phyloP scores from a whole-genome alignment of 2,797 vertebrate species.

The Typhlichthys subterraneus region DNA sequence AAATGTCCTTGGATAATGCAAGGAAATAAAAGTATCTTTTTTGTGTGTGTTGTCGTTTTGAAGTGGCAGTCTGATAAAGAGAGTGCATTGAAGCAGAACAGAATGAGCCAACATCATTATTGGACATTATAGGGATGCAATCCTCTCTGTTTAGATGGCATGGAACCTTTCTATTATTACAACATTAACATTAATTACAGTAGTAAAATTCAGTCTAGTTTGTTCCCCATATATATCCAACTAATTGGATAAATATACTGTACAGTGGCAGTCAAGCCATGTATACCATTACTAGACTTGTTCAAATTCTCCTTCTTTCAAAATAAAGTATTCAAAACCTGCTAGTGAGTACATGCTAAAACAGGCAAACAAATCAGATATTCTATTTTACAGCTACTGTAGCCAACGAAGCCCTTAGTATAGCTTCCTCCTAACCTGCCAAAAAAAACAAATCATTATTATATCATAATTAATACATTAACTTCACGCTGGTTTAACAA shows the following conservation, averaged over 20 bases:
- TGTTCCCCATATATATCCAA: no score
- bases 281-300: no score
- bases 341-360: neutral
- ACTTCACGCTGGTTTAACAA: no score
- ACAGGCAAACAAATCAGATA: no score
- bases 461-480: no score
- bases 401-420: no score
- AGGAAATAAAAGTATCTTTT: neutral
- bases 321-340: neutral
- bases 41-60: neutral
- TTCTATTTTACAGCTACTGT: no score
- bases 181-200: constrained; percentile 12
- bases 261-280: no score
- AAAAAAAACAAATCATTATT: no score
- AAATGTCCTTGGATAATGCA: constrained; percentile 1
- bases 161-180: constrained; percentile 17
- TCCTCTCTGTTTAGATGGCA: constrained; percentile 6
- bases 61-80: constrained; percentile 6
- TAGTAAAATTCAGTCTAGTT: no score
- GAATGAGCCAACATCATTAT: constrained; percentile 22
- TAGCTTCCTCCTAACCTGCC: no score
- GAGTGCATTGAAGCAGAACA: constrained; percentile 13
- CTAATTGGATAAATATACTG: no score
- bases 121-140: constrained; percentile 19
- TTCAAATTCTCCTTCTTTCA: neutral